Evolutionary conservation across 2,888 invertebrate genomes (phyloP).

Genomic region (Tiliacea aurago): DNA sequence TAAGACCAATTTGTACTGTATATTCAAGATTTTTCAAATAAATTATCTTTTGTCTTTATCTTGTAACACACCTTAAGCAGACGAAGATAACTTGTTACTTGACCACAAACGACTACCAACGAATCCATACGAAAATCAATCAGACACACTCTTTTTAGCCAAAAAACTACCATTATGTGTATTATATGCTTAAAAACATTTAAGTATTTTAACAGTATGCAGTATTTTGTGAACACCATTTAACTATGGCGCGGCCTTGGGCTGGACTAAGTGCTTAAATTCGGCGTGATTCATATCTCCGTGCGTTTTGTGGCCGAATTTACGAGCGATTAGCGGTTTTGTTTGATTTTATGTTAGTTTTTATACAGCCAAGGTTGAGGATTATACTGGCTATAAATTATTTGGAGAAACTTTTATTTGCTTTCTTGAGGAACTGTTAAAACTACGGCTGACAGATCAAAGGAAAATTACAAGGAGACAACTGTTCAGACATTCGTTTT

Average conservation of each 20-base stretch:
- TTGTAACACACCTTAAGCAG: background rate
- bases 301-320: conserved; percentile 45
- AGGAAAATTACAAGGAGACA: background rate
- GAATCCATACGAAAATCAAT: conserved; percentile 24
- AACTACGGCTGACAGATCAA: background rate
- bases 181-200: conserved; percentile 18
- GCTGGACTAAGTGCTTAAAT: conserved; percentile 71
- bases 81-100: background rate
- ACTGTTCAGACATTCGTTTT: background rate
- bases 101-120: background rate
- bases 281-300: conserved; percentile 74
- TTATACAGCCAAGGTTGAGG: conserved; percentile 40
- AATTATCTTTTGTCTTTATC: background rate
- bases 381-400: conserved; percentile 41
- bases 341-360: conserved; percentile 40
- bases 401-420: conserved; percentile 33
- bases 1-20: background rate
- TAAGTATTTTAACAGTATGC: conserved; percentile 45
- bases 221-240: conserved; percentile 51
- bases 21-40: background rate
- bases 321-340: conserved; percentile 48
- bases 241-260: conserved; percentile 70
- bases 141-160: conserved; percentile 5
- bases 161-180: conserved; percentile 2
- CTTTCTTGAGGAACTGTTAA: conserved; percentile 19